phyloP scores from a whole-genome alignment of 2,113 vertebrate genomes.

The Rhabdomys dilectus region DNA sequence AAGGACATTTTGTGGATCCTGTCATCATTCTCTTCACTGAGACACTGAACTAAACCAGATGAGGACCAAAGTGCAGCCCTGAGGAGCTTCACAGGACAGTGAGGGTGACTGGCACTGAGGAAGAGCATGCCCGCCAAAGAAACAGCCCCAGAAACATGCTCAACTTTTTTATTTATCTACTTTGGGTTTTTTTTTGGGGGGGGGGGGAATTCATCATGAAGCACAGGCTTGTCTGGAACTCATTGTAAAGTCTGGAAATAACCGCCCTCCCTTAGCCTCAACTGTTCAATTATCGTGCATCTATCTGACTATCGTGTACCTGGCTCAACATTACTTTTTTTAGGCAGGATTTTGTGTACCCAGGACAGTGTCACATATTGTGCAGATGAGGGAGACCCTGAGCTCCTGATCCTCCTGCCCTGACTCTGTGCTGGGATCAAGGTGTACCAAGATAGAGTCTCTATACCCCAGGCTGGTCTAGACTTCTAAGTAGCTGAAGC shows the following conservation, averaged over 20 bases:
- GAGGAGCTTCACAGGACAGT: not conserved
- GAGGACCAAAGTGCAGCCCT: not conserved
- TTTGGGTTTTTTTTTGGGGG: not conserved
- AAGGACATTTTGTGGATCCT: constrained; percentile 68
- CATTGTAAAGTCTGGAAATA: not conserved
- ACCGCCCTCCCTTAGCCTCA: not conserved
- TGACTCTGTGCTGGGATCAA: no score
- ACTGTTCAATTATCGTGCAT: not conserved
- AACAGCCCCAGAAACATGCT: not conserved
- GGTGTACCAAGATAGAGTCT: not conserved
- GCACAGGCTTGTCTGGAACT: not conserved
- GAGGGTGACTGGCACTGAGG: not conserved
- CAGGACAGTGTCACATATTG: not conserved
- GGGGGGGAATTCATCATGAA: not conserved
- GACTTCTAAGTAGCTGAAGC: not conserved
- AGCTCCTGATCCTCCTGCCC: not conserved
- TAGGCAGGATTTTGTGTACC: not conserved
- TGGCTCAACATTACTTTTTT: not conserved
- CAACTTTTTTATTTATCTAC: not conserved
- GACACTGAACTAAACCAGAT: not conserved
- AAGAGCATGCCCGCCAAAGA: not conserved
- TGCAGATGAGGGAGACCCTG: not conserved
- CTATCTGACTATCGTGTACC: no score
- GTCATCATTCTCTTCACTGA: constrained; percentile 20
- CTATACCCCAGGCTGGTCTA: no score